Percentiles rank a stretch among this genome's conserved stretches.
These are phyloP conservation scores for Greenwoodochromis staneri DNA, from an alignment of 2,113 vertebrate genomes.

Conservation along the genomic window DNA sequence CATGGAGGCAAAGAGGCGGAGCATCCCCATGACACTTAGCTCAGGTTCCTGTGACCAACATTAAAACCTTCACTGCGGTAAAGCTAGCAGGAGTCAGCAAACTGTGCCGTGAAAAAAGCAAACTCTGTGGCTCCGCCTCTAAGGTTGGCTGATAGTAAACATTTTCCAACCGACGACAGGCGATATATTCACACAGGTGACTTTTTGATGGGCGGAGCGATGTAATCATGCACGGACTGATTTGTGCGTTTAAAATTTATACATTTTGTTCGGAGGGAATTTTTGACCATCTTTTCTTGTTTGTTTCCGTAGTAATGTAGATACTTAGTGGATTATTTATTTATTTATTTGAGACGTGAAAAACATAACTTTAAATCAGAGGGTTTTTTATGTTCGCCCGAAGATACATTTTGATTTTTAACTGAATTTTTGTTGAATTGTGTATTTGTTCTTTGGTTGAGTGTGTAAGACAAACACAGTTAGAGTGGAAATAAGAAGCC, in stretches of 20 bases:
- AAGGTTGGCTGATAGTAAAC: background rate
- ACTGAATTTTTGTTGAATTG: background rate
- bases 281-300: background rate
- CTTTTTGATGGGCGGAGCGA: background rate
- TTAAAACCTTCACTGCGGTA: background rate
- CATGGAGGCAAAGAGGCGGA: background rate
- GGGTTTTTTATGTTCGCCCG: background rate
- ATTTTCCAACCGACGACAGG: background rate
- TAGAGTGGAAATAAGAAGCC: background rate
- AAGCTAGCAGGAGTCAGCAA: background rate
- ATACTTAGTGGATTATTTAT: background rate
- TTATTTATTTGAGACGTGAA: background rate
- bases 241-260: background rate
- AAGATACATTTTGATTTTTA: background rate
- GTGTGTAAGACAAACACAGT: background rate
- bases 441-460: background rate
- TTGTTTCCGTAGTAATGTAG: background rate
- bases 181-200: background rate
- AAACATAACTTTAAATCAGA: background rate
- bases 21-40: background rate
- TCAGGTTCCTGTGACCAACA: background rate
- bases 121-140: background rate
- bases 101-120: background rate
- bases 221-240: background rate
- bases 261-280: background rate